Evolutionary conservation across 2,113 vertebrate genomes (phyloP), one percentile per base, ranked within the genome.

Genomic region (Eolophus roseicapilla): DNA sequence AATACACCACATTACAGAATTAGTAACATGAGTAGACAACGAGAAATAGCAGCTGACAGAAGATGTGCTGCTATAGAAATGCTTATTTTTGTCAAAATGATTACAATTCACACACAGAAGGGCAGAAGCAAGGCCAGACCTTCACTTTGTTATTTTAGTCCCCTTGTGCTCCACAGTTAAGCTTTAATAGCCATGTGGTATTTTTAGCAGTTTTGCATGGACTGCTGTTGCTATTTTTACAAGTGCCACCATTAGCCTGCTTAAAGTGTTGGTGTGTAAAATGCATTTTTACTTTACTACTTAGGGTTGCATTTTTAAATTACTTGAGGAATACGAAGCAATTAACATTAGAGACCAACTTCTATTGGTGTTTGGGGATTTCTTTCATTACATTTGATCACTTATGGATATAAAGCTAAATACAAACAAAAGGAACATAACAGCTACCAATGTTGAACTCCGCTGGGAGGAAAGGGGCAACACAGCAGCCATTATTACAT

Each of bases 151-250:
- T 68, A 60, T 86, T 92, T 84, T 2, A 78, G 62, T 68, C 52
- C 44, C 70, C 57, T 20, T 52, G 47, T 84, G 86, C 73, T 91
- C 60, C 57, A 78, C 55, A 91, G 67, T 92, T 92, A 78, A 86
- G 87, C n/a, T 91, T 67, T 91, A 95, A 96, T 64, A 75, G 55
- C 65, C 78, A 50, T 50, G 74, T 3, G 18, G 5, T 93, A 96
- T 86, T 92, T 95, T 95, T 87, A 97, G 75, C 47, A 79, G 57
- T 65, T 95, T 69, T 88, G 82, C 90, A 77, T 46, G 49, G 83
- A 91, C 62, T 55, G 88, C 71, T 83, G 80, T 84, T 96, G 91
- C 91, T 94, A 96, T 96, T 97, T 97, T 97, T 91, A 92, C 64
- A 92, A 92, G 90, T 80, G 87, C 59, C 75, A 91, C 67, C 92